Evolutionary conservation across 2,797 vertebrate genomes (phyloP).

Genomic region (Crocidura indochinensis): DNA sequence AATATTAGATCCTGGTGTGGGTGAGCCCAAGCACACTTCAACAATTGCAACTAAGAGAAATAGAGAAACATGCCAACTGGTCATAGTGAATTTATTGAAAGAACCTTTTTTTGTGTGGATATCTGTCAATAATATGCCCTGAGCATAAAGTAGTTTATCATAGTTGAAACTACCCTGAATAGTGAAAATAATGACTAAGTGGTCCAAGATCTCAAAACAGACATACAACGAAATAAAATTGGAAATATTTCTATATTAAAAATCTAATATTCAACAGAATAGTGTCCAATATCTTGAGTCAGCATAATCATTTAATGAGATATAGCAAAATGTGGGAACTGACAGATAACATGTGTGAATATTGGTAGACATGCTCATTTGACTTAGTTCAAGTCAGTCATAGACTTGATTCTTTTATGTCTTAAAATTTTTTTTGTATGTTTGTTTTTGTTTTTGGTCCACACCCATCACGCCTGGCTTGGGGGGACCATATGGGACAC

Average conservation of each 20-base stretch:
- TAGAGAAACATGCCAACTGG: too few relatives aligned
- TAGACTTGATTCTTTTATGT: background rate
- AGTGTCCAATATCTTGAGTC: background rate
- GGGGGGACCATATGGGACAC: too few relatives aligned
- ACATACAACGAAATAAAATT: background rate
- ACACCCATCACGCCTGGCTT: too few relatives aligned
- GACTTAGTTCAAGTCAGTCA: constrained; percentile 7
- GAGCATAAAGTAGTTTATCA: background rate
- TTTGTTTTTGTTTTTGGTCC: too few relatives aligned
- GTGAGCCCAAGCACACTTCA: too few relatives aligned
- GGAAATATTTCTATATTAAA: background rate
- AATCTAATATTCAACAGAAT: background rate
- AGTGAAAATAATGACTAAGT: background rate
- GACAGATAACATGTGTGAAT: background rate
- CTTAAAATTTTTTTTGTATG: too few relatives aligned
- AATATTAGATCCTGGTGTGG: too few relatives aligned
- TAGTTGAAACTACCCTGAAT: background rate
- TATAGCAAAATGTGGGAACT: background rate
- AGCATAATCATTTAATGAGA: background rate
- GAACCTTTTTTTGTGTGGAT: background rate
- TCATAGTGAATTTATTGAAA: background rate
- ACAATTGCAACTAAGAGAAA: too few relatives aligned
- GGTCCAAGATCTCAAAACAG: background rate
- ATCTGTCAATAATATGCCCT: background rate
- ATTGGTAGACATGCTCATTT: background rate